phyloP scores from a whole-genome alignment of 1,140 invertebrate genomes.

The Drosophila carrolli region DNA sequence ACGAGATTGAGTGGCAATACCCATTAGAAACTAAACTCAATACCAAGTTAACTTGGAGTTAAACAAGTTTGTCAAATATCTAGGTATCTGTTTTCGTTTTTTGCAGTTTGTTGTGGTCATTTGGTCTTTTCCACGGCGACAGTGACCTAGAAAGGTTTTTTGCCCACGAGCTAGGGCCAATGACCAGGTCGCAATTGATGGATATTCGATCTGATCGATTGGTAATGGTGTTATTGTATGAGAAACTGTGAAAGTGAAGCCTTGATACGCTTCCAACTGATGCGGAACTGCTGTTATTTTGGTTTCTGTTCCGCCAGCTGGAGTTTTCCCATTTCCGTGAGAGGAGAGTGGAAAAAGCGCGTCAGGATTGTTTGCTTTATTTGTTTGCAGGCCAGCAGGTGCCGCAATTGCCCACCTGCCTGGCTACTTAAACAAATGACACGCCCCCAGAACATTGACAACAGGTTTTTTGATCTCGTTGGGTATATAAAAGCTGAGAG shows the following conservation, averaged over 20 bases:
- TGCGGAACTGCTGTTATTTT: slow-evolving; percentile 52
- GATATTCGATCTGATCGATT: slow-evolving; percentile 40
- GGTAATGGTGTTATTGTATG: not conserved
- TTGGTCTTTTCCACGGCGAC: slow-evolving; percentile 12
- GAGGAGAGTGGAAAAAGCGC: not conserved
- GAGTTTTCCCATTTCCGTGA: slow-evolving; percentile 50
- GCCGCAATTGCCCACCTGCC: slow-evolving; percentile 10
- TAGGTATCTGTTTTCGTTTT: slow-evolving; percentile 9
- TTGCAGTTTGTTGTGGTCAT: slow-evolving; percentile 32
- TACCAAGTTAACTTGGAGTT: not conserved
- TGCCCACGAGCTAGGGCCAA: slow-evolving; percentile 14
- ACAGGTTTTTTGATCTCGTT: slow-evolving; percentile 34
- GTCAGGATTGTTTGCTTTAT: slow-evolving; percentile 41
- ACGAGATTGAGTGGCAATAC: too few species aligned
- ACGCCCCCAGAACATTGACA: slow-evolving; percentile 12
- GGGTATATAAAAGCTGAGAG: not conserved
- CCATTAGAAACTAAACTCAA: not conserved
- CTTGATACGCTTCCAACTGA: slow-evolving; percentile 14
- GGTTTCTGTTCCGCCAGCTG: slow-evolving; percentile 38
- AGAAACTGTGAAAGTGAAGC: slow-evolving; percentile 44
- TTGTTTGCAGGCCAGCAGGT: slow-evolving; percentile 30
- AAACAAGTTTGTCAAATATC: slow-evolving; percentile 15
- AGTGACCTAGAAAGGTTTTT: slow-evolving; percentile 66
- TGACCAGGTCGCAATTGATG: slow-evolving; percentile 16
- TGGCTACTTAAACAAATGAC: slow-evolving; percentile 16